These are phyloP conservation scores for Horisme vitalbata DNA, from an alignment of 2,888 invertebrate species.

Conservation along the genomic window DNA sequence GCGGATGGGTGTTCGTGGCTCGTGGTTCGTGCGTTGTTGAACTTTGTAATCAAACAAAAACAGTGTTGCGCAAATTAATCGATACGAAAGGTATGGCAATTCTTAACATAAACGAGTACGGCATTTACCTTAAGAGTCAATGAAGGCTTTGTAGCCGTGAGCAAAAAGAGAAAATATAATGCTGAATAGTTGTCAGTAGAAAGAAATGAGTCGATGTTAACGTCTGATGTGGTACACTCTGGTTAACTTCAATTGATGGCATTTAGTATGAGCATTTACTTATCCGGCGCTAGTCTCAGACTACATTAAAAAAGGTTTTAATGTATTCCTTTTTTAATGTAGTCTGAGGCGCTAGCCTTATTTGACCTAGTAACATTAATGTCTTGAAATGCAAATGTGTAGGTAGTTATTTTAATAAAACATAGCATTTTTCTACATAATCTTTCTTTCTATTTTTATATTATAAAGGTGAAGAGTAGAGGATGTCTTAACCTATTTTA, in stretches of 20 bases:
- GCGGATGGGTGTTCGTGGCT: constrained; percentile 41
- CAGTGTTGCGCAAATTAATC: constrained; percentile 61
- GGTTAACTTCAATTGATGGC: constrained; percentile 1
- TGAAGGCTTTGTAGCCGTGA: constrained; percentile 8
- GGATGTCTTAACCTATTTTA: no score
- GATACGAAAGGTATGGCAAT: constrained; percentile 37
- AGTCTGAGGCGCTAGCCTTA: no score
- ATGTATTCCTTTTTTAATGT: no score
- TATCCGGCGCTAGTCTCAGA: no score
- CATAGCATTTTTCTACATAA: no score
- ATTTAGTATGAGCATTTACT: constrained; percentile 1
- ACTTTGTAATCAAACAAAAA: constrained; percentile 57
- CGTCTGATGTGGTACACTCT: not conserved
- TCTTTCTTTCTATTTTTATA: no score
- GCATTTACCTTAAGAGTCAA: constrained; percentile 15
- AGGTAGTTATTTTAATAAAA: no score
- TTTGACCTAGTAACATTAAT: no score
- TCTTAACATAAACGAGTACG: constrained; percentile 9
- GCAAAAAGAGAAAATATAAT: constrained; percentile 5
- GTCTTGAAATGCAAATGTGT: no score
- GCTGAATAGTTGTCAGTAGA: not conserved
- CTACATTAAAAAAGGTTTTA: no score
- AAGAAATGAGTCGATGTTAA: constrained; percentile 3
- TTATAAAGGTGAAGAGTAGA: no score
- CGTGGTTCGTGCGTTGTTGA: constrained; percentile 50